Conservation (phyloP, 2,113 vertebrate genomes). For the Psilopogon haemacephalus region DNA sequence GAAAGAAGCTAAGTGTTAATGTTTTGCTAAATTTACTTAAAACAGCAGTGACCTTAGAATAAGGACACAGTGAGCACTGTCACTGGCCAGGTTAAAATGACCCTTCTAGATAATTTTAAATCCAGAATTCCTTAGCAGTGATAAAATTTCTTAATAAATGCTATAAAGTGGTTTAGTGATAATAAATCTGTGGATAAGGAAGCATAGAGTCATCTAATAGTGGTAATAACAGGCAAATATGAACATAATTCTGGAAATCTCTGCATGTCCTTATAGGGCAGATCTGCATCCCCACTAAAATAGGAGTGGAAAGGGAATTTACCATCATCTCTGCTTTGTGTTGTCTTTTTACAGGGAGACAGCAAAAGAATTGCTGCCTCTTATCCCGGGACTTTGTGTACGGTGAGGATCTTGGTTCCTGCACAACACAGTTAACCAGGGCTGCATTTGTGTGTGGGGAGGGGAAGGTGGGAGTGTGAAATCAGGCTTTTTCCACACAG, state of each 20-base stretch:
- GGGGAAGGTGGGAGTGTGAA: background rate
- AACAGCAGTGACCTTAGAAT: background rate
- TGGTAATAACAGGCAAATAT: background rate
- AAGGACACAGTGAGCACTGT: background rate
- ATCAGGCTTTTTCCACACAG: background rate
- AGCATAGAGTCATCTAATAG: background rate
- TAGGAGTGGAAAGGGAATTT: background rate
- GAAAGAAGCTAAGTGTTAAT: background rate
- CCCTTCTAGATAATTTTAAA: background rate
- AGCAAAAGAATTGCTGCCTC: background rate
- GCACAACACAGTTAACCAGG: background rate
- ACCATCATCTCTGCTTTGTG: background rate
- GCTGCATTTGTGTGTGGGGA: background rate
- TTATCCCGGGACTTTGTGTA: background rate
- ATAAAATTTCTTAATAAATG: background rate
- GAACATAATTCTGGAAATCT: background rate
- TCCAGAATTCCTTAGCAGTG: background rate
- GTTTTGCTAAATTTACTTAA: background rate
- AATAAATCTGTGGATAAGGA: background rate
- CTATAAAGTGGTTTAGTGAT: background rate
- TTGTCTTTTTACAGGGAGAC: background rate
- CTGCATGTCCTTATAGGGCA: fast-evolving
- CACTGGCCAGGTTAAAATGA: background rate
- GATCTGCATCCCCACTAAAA: background rate
- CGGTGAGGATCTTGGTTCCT: background rate